Evolutionary conservation across 2,113 vertebrate species (phyloP).

Genomic region (Columbina picui): DNA sequence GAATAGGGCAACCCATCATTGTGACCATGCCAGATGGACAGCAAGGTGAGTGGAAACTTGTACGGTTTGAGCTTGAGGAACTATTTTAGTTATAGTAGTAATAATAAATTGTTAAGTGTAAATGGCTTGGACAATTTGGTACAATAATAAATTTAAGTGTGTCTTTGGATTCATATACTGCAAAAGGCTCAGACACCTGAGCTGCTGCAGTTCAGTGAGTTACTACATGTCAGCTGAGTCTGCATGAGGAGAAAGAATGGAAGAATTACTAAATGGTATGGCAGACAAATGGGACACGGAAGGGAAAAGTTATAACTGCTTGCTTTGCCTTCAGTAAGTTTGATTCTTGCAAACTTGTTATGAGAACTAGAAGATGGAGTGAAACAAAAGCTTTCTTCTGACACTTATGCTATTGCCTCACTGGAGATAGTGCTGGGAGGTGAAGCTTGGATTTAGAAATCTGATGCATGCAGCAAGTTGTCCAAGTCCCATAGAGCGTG

Average conservation of each 20-base stretch:
- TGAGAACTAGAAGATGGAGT: not conserved
- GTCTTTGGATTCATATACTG: not conserved
- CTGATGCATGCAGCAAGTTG: not conserved
- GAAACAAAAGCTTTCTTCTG: not conserved
- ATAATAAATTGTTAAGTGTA: not conserved
- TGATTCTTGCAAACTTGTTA: not conserved
- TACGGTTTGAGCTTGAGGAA: not conserved
- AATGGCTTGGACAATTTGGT: not conserved
- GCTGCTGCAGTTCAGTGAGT: not conserved
- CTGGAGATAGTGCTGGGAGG: not conserved
- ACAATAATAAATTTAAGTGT: not conserved
- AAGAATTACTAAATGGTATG: not conserved
- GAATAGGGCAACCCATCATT: conserved; percentile 88
- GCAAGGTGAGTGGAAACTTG: conserved; percentile 78
- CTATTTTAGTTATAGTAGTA: not conserved
- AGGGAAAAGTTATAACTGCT: not conserved
- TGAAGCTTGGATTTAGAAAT: not conserved
- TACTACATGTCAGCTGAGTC: not conserved
- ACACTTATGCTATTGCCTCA: not conserved
- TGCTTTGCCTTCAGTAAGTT: not conserved
- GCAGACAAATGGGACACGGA: not conserved
- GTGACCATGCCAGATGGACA: conserved; percentile 91
- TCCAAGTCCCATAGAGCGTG: not conserved
- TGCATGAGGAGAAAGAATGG: not conserved
- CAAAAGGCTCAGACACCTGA: not conserved